Percentiles rank a stretch among this genome's conserved stretches.
Evolutionary conservation across 2,797 vertebrate species (phyloP).

Genomic region (Austrolebias charrua): DNA sequence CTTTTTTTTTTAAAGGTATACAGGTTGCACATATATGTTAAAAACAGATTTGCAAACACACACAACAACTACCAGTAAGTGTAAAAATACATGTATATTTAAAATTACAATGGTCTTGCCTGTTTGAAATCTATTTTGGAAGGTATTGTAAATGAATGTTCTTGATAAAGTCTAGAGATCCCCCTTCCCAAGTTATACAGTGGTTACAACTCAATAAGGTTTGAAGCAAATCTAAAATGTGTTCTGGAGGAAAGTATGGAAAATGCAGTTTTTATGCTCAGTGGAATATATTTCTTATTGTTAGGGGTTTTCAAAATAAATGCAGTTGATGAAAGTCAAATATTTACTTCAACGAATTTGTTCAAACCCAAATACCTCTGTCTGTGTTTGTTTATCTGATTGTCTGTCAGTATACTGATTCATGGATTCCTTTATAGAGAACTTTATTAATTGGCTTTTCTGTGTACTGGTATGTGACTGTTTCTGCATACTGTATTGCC

Average conservation of each 20-base stretch:
- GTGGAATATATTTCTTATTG: not conserved
- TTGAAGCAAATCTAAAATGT: not conserved
- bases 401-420: not conserved
- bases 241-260: not conserved
- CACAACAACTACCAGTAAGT: too few species aligned
- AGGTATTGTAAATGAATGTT: too few species aligned
- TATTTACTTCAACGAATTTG: conserved; percentile 7
- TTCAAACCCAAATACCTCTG: conserved; percentile 2
- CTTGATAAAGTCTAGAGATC: too few species aligned
- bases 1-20: not conserved
- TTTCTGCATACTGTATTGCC: too few species aligned
- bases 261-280: not conserved
- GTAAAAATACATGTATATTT: too few species aligned
- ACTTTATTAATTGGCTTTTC: too few species aligned
- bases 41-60: not conserved
- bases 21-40: not conserved
- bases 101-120: too few species aligned
- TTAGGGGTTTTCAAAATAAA: conserved; percentile 7
- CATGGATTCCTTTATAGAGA: not conserved
- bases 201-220: not conserved
- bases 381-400: conserved; percentile 4
- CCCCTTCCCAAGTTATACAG: not conserved
- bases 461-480: too few species aligned
- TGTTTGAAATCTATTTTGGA: too few species aligned
- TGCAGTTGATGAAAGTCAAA: conserved; percentile 9